Conservation (phyloP, 2,113 vertebrate genomes). For the Apistogramma diplotaenia region DNA sequence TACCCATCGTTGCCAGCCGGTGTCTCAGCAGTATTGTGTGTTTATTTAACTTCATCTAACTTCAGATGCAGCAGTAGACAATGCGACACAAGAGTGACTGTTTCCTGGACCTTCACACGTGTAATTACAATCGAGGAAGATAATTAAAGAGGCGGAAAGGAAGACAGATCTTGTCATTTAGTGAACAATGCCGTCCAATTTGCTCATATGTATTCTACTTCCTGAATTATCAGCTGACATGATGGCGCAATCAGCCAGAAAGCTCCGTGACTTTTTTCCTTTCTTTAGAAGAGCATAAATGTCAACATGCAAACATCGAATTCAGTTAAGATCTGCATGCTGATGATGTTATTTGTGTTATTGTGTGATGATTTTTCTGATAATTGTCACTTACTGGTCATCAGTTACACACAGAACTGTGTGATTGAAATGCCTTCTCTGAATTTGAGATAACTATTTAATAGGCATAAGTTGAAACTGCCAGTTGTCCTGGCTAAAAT, state of each 20-base stretch:
- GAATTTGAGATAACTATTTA: neutral
- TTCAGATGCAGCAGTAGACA: conserved; percentile 43
- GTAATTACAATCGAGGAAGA: conserved; percentile 72
- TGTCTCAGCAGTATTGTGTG: conserved; percentile 23
- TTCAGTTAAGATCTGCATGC: conserved; percentile 45
- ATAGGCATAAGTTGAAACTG: neutral
- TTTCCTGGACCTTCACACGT: conserved; percentile 69
- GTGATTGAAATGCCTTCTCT: neutral
- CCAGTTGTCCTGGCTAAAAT: neutral
- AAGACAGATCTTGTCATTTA: conserved; percentile 72
- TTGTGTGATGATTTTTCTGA: no score
- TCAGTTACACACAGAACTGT: neutral
- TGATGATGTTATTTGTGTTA: no score
- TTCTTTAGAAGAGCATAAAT: conserved; percentile 39
- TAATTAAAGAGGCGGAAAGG: conserved; percentile 73
- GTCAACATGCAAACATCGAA: conserved; percentile 65
- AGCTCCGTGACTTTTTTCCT: neutral
- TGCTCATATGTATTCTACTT: conserved; percentile 56
- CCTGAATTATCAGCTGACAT: conserved; percentile 67
- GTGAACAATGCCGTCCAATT: conserved; percentile 71
- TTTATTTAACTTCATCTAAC: conserved; percentile 46
- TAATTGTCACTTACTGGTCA: neutral
- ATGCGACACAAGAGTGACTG: conserved; percentile 56
- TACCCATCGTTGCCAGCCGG: conserved; percentile 43
- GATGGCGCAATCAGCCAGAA: conserved; percentile 66